Evolutionary conservation across 2,113 vertebrate genomes (phyloP), one percentile per base, ranked within the genome.

Genomic region (Tiliqua scincoides): DNA sequence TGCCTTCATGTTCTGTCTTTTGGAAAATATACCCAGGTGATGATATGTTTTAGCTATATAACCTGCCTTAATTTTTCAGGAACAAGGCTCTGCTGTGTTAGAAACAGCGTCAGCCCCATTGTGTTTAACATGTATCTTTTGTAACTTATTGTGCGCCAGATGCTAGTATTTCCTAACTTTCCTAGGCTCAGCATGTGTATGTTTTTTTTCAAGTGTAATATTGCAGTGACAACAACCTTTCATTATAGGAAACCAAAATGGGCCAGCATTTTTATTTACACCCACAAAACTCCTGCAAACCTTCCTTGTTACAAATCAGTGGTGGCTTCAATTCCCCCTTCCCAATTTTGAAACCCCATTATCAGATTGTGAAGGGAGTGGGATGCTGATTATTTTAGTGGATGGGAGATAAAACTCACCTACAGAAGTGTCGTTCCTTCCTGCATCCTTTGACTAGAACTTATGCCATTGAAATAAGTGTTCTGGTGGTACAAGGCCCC

Each of bases 11-110:
- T 21, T 91, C 93, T 94, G 78, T 82, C 85, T 94, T 95, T 87
- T 65, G 94, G 72, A 86, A 96, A 95, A 93, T 87, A 95, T 93
- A 94, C 17, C 88, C 90, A 91, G 92, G 92, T 92, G 90, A 93
- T 95, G 92, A 87, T 87, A 94, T 90, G 92, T 94, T 92, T 94
- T 92, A 92, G 83, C 87, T 1, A 8, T 91, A 91, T 88, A 78
- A 86, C 68, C n/a, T 86, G 86, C 73, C n/a, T 90, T 91, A 83
- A 65, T 40, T 84, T 85, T 91, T 91, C 91, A 91, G 86, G 89
- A 94, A 94, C 82, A 90, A 94, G 86, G 92, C 89, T 94, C 92
- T 88, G 85, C 87, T 86, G 76, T 86, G 85, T 85, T 82, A 94
- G 91, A 92, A 65, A 5, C 87, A 83, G 84, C 76, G 52, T 79